Evolutionary conservation across 2,888 invertebrate species (phyloP), one percentile per base, ranked within the genome.

Genomic region (Mythimna lalbum): DNA sequence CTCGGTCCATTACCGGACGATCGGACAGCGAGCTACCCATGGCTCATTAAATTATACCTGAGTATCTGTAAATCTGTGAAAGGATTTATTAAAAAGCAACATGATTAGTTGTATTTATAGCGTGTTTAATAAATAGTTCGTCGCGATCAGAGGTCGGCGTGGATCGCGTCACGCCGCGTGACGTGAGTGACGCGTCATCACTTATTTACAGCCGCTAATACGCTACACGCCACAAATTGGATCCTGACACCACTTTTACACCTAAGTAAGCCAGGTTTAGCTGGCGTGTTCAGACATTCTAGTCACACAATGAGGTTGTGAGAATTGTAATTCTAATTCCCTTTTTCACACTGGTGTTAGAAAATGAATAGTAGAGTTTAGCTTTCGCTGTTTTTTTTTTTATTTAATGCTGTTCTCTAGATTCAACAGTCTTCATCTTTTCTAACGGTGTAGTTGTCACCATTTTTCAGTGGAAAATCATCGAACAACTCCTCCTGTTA

Each of bases 141-240:
- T 53, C 52, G 33, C 36, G 36, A 76, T 52, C 47, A 77, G 53
- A 63, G 64, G 80, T 63, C 69, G 73, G 27, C 64, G 49, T 55
- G 66, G 71, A 59, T 62, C 47, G 69, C 69, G 82, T 84, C 83
- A 77, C 60, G 72, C 49, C 23, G 21, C 60, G 4, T 56, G 12
- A 31, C 55, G 19, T 19, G 47, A n/a, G 47, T 69, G 77, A 77
- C 55, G 67, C 55, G 49, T 49, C 67, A 63, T 83, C 59, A 60
- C 53, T 80, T 83, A 80, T 80, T 71, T 61, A 80, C 14, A 50
- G 47, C 23, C n/a, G 12, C 63, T 66, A 65, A 80, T 75, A 63
- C 27, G 47, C 39, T 59, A 75, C 33, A 63, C 52, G n/a, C 61
- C 21, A 62, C 78, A 43, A 79, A 73, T 64, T 64, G 43, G 64